Evolutionary conservation across 2,797 vertebrate species (phyloP).

Genomic region (Micromesistius poutassou): DNA sequence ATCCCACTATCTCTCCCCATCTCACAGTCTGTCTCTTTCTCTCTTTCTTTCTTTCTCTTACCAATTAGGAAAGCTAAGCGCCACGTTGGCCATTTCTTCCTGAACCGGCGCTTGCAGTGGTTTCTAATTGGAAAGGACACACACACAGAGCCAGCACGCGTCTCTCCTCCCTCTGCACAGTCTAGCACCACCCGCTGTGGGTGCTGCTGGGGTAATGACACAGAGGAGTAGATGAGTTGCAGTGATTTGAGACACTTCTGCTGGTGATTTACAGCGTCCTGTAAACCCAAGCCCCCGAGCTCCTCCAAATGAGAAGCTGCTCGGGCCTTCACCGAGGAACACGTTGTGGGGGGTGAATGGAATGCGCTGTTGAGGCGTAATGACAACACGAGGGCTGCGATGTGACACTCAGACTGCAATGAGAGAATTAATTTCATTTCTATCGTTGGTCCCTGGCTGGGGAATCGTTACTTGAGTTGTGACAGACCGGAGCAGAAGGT

Average conservation of each 20-base stretch:
- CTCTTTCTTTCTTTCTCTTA: background rate
- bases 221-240: conserved; percentile 42
- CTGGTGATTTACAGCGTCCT: background rate
- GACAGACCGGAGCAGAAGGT: background rate
- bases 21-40: too few relatives aligned
- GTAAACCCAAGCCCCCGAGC: background rate
- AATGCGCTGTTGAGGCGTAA: background rate
- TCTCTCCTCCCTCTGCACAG: conserved; percentile 14
- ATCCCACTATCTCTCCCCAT: conserved; percentile 34
- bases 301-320: background rate
- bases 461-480: background rate
- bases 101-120: conserved; percentile 52
- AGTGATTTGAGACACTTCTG: background rate
- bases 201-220: conserved; percentile 48
- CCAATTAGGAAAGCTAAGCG: conserved; percentile 66
- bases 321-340: background rate
- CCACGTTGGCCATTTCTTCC: conserved; percentile 55
- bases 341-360: background rate
- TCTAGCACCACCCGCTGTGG: conserved; percentile 6
- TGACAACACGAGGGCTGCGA: background rate
- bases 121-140: conserved; percentile 62
- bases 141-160: conserved; percentile 41
- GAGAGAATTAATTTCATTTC: background rate
- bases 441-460: background rate
- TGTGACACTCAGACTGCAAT: background rate